Conservation (phyloP, 2,888 invertebrate genomes). For the Spicauda simplicius region DNA sequence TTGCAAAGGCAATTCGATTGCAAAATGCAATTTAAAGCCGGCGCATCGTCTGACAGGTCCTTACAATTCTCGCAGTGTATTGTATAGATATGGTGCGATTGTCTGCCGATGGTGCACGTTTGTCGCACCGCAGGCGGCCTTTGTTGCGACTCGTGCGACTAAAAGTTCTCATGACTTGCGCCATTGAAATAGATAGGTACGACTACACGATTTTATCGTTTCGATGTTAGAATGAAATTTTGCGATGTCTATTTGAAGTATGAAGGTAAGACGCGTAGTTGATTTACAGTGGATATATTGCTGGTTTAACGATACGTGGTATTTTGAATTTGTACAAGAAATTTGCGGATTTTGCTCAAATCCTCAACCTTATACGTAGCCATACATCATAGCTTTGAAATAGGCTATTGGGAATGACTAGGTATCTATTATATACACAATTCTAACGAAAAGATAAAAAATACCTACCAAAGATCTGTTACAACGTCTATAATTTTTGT, state of each 20-base stretch:
- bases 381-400: too few relatives aligned
- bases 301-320: neutral
- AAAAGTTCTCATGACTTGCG: conserved; percentile 33
- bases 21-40: too few relatives aligned
- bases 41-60: neutral
- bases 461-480: too few relatives aligned
- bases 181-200: conserved; percentile 31
- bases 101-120: conserved; percentile 14
- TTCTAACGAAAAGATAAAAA: too few relatives aligned
- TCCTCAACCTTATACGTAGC: too few relatives aligned
- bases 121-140: conserved; percentile 28
- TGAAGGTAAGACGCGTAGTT: neutral
- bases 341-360: too few relatives aligned
- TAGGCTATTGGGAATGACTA: too few relatives aligned
- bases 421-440: too few relatives aligned
- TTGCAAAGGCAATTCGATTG: too few relatives aligned
- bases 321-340: neutral
- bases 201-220: conserved; percentile 11
- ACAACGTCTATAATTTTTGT: too few relatives aligned
- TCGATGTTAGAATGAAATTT: neutral
- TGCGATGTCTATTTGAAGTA: neutral
- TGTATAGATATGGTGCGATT: conserved; percentile 22
- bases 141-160: conserved; percentile 23
- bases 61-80: conserved; percentile 11
- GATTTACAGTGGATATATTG: neutral